phyloP scores from a whole-genome alignment of 1,140 invertebrate species.

The Heliothis virescens region DNA sequence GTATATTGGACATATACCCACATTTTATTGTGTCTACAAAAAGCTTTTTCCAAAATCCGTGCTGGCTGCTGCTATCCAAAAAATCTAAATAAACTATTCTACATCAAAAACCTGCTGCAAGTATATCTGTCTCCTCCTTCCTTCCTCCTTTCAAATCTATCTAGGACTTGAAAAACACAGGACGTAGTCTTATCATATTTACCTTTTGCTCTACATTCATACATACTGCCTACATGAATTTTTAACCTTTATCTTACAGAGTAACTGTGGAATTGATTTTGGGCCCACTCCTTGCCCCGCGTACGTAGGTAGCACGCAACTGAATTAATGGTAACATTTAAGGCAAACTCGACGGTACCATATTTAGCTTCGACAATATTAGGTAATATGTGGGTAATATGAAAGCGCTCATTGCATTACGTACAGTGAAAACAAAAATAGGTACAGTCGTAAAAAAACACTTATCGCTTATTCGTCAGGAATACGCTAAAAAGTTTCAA shows the following conservation, averaged over 20 bases:
- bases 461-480: neutral
- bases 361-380: conserved; percentile 26
- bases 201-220: no score
- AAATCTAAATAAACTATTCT: no score
- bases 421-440: neutral
- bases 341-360: conserved; percentile 6
- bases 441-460: conserved; percentile 12
- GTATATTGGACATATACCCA: no score
- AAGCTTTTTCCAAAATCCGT: no score
- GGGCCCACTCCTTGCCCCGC: neutral
- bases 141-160: no score
- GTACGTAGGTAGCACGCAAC: conserved; percentile 30
- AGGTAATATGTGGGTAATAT: conserved; percentile 37
- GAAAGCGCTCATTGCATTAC: conserved; percentile 30
- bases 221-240: no score
- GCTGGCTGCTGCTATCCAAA: no score
- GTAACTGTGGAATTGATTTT: neutral
- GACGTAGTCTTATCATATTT: no score
- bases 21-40: no score
- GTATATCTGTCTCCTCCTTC: no score
- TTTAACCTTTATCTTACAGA: neutral
- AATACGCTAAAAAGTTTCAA: conserved; percentile 27
- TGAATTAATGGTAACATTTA: conserved; percentile 28
- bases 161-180: no score
- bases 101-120: no score